These are phyloP conservation scores for Acleris cristana DNA, from an alignment of 2,888 invertebrate genomes.

Conservation along the genomic window DNA sequence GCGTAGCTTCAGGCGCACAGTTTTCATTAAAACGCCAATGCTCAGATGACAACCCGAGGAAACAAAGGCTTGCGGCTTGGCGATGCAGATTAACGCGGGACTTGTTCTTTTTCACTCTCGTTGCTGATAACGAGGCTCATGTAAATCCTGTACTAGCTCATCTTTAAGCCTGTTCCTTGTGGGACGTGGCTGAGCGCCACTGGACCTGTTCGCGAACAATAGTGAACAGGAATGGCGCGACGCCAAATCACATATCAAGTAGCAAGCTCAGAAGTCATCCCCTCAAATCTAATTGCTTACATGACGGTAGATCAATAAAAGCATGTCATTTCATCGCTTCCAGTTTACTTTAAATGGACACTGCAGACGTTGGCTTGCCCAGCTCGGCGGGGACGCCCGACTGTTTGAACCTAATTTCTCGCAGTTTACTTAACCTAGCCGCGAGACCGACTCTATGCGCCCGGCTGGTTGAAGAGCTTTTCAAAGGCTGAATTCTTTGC, in stretches of 20 bases:
- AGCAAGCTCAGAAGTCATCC: constrained; percentile 43
- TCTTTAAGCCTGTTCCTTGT: constrained; percentile 28
- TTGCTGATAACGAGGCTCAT: too few species aligned
- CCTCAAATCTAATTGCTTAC: constrained; percentile 11
- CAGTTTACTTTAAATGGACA: constrained; percentile 57
- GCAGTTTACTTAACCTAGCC: constrained; percentile 66
- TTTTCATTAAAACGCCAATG: constrained; percentile 77
- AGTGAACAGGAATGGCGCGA: constrained; percentile 50
- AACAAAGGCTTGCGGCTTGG: constrained; percentile 45
- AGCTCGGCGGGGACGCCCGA: constrained; percentile 55
- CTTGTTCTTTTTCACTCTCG: too few species aligned
- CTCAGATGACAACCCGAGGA: constrained; percentile 62
- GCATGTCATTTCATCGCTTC: constrained; percentile 52
- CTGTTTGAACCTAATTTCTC: constrained; percentile 55
- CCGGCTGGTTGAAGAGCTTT: constrained; percentile 43
- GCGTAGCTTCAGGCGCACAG: constrained; percentile 67
- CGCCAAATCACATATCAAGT: constrained; percentile 45
- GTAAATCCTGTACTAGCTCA: too few species aligned
- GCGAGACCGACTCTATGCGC: constrained; percentile 29
- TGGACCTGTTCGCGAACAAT: constrained; percentile 45
- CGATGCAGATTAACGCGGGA: constrained; percentile 49
- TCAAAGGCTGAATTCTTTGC: constrained; percentile 48
- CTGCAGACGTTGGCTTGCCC: constrained; percentile 53
- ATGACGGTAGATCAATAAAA: constrained; percentile 46
- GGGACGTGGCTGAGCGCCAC: constrained; percentile 46